Evolutionary conservation across 2,797 vertebrate genomes (phyloP).

Genomic region (Oreonectes daqikongensis): DNA sequence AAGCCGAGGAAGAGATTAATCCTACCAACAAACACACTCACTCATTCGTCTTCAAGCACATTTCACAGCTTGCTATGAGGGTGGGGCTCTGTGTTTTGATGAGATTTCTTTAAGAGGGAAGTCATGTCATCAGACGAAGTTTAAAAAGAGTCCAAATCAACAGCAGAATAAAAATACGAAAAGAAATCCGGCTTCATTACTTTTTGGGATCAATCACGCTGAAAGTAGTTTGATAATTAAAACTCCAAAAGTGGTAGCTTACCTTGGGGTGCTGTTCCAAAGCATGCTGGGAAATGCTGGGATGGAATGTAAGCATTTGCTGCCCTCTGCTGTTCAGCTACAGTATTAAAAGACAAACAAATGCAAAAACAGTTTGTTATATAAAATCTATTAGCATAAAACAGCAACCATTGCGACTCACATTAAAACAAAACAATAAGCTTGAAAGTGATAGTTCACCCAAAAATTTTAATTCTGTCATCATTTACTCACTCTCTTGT

Average conservation of each 20-base stretch:
- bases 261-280: background rate
- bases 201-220: background rate
- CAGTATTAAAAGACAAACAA: background rate
- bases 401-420: background rate
- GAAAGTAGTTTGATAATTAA: background rate
- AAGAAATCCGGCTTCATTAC: background rate
- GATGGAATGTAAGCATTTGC: constrained; percentile 17
- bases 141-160: background rate
- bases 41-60: constrained; percentile 23
- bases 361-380: background rate
- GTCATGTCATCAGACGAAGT: constrained; percentile 11
- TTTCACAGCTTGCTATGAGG: constrained; percentile 25
- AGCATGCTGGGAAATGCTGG: background rate
- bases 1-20: constrained; percentile 18
- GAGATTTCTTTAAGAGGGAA: constrained; percentile 18
- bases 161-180: background rate
- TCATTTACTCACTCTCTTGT: too few relatives aligned
- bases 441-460: background rate
- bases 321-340: constrained; percentile 33
- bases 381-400: background rate
- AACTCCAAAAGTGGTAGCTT: background rate
- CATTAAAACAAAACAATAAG: background rate
- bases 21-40: constrained; percentile 26
- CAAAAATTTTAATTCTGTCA: too few relatives aligned
- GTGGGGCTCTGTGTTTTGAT: constrained; percentile 24